phyloP scores from a whole-genome alignment of 1,140 invertebrate genomes.

The Scaptomyza graminum region DNA sequence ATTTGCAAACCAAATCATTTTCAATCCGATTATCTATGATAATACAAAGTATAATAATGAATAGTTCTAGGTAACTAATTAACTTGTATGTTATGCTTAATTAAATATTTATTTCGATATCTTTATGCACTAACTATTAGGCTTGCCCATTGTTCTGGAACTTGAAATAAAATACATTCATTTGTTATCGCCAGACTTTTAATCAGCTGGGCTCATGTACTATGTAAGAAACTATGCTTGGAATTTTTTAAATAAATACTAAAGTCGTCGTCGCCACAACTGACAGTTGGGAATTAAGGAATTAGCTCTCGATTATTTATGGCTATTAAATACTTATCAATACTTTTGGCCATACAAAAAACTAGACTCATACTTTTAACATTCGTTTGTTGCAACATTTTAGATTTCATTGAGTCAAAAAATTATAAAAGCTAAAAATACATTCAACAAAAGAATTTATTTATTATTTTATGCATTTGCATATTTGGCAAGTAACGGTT shows the following conservation, averaged over 20 bases:
- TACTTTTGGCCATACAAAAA: too few species aligned
- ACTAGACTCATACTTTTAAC: background rate
- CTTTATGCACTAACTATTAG: background rate
- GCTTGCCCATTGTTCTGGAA: background rate
- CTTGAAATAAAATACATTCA: constrained; percentile 10
- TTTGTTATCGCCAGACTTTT: constrained; percentile 23
- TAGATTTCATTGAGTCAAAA: constrained; percentile 17
- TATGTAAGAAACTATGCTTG: background rate
- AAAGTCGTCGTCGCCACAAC: background rate
- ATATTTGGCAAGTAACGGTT: constrained; percentile 26
- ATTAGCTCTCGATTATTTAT: background rate
- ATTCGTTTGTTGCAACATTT: background rate
- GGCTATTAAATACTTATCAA: background rate
- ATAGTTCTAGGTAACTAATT: background rate
- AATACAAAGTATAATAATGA: too few species aligned
- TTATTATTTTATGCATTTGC: constrained; percentile 2
- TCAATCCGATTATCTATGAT: too few species aligned
- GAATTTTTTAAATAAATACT: background rate
- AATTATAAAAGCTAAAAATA: constrained; percentile 30
- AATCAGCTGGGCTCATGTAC: constrained; percentile 3
- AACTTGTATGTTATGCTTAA: background rate
- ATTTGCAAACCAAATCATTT: too few species aligned
- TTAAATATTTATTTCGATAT: constrained; percentile 7
- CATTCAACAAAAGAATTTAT: background rate
- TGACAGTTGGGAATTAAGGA: too few species aligned